Evolutionary conservation across 2,888 invertebrate genomes (phyloP), one percentile per base, ranked within the genome.

Genomic region (Athalia circularis): DNA sequence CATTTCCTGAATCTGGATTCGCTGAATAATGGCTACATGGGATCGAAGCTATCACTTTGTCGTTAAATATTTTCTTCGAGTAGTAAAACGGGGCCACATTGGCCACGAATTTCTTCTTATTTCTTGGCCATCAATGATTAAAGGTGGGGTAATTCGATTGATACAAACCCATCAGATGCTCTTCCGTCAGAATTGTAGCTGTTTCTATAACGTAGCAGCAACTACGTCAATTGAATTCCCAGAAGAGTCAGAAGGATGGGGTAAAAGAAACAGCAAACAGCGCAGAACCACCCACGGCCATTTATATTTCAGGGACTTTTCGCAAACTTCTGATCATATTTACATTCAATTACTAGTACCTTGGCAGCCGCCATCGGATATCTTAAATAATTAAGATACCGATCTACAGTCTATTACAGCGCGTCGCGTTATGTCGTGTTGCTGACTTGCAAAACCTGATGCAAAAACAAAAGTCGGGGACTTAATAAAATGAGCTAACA

Each of bases 271-370:
- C 68, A 64, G 78, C 64, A 78, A 78, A 78, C 78, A 72, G 80
- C 80, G 80, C 79, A 78, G 79, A 82, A 80, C 81, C 81, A 80
- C 82, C 82, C 80, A 80, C 77, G 79, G 83, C 84, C 85, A 85
- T 86, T 84, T 86, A 85, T 85, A 85, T 86, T 85, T 84, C 84
- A 85, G 79, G 78, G 81, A 84, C 83, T 85, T 84, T 83, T 81
- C 79, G 78, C 81, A 83, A 83, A 86, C 85, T 86, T 85, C 79
- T 80, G 85, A 84, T 85, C 85, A 85, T 86, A 86, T 86, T 86
- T 86, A 85, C 86, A 85, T 86, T 85, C 85, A 85, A 86, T 86
- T 86, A 85, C 83, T 79, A 78, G 77, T 77, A 76, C 77, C 79
- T 78, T 78, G 77, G 77, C 15, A 68, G 29, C 67, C 76, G n/a